Conservation (phyloP, 2,797 vertebrate genomes). For the Sternarchorhynchus goeldii region DNA sequence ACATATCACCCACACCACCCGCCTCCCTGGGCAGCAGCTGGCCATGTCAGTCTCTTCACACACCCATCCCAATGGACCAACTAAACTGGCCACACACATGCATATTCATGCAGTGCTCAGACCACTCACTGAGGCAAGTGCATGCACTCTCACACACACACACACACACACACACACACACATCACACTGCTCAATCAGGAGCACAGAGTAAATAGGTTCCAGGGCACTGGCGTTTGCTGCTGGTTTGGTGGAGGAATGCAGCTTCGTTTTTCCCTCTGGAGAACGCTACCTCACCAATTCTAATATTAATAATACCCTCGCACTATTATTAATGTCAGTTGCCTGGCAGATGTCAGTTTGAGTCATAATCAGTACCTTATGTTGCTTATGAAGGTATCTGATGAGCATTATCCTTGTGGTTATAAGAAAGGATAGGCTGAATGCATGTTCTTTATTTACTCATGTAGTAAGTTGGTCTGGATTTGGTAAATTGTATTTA, state of each 20-base stretch:
- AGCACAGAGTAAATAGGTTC: background rate
- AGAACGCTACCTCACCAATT: background rate
- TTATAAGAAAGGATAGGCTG: too few relatives aligned
- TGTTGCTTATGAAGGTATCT: background rate
- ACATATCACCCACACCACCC: constrained; percentile 12
- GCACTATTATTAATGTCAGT: constrained; percentile 23
- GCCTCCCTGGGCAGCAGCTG: constrained; percentile 38
- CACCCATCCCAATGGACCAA: constrained; percentile 8
- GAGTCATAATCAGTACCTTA: background rate
- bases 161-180: constrained; percentile 5
- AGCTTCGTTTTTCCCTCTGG: constrained; percentile 4
- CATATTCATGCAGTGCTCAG: constrained; percentile 8
- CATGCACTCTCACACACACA: constrained; percentile 8
- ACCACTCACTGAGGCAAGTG: background rate
- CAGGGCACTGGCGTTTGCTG: constrained; percentile 15
- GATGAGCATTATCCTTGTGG: too few relatives aligned
- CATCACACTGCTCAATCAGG: background rate
- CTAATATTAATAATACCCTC: constrained; percentile 26
- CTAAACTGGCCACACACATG: constrained; percentile 19
- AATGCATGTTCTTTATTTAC: too few relatives aligned
- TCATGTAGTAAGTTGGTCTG: too few relatives aligned
- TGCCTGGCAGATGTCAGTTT: constrained; percentile 10
- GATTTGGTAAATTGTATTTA: too few relatives aligned
- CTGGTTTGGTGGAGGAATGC: background rate
- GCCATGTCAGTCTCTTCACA: constrained; percentile 38